Percentiles rank a stretch among this genome's conserved stretches.
Conservation (phyloP, 2,113 vertebrate genomes). For the Crotalus viridis region DNA sequence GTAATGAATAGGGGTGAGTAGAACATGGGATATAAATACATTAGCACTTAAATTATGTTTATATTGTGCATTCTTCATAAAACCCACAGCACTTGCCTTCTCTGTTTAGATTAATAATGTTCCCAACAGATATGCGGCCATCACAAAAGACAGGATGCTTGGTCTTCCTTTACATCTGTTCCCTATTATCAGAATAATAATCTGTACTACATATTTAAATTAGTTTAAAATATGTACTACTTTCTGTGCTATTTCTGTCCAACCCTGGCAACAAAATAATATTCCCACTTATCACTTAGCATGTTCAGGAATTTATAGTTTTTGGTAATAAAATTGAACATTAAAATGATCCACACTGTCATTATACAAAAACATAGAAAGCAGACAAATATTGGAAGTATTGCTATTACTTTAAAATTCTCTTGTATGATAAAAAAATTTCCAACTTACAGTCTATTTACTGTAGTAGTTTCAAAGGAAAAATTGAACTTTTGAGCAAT, state of each 20-base stretch:
- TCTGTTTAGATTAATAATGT: neutral
- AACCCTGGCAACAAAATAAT: neutral
- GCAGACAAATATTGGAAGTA: neutral
- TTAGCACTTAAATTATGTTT: neutral
- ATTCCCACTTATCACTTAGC: neutral
- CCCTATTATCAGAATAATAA: neutral
- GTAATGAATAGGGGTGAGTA: neutral
- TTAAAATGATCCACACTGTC: neutral
- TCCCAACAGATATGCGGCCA: neutral
- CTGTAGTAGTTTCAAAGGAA: neutral
- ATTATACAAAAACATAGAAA: neutral
- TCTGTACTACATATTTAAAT: neutral
- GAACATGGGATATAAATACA: neutral
- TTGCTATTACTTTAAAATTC: neutral
- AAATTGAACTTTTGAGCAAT: neutral
- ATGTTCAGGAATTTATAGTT: neutral
- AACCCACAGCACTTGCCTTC: neutral
- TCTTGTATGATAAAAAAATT: neutral
- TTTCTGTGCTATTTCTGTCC: neutral
- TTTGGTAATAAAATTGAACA: neutral
- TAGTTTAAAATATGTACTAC: neutral
- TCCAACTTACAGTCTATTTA: conserved; percentile 37
- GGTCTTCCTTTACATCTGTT: neutral
- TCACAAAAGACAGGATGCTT: neutral
- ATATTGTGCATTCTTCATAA: neutral